Base-by-base conservation (phyloP, 1,140 invertebrate species). In the Chelonus insularis region DNA sequence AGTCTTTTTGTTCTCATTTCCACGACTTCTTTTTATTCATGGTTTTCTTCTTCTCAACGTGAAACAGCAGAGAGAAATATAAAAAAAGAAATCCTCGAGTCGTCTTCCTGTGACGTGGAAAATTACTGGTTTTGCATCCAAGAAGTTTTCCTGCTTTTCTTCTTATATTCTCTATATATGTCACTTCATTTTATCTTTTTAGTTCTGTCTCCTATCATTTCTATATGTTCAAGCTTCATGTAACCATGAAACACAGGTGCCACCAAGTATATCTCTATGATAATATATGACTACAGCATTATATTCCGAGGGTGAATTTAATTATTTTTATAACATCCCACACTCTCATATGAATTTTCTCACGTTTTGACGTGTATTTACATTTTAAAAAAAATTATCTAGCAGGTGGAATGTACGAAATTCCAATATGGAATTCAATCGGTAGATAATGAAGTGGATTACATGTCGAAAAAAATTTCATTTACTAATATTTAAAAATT, bases 121-220 rank as follows among this genome's bases (percentile, higher is more conserved):
- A 58, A 58, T 58, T 58, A 58, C 57, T n/a, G 20, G 18, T 59
- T 59, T 50, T 59, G 36, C 21, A 25, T 57, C 23, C 21, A 43
- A 14, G 36, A 20, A 25, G 21, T n/a, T 57, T 57, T 57, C 25
- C 39, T 25, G 21, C 36, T 39, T 14, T 57, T 21, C n/a, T 57
- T 45, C 20, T 32, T 47, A 25, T 29, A 29, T 43, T 29, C 11
- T 51, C n/a, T 45, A 18, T 39, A 11, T 41, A 20, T 1, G 4
- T 37, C n/a, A n/a, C n/a, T n/a, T n/a, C n/a, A 23, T 54, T 54
- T 37, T 1, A 23, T 54, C 32, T 18, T 9, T 41, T 1, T 41
- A 11, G n/a, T n/a, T n/a, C n/a, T n/a, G n/a, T n/a, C n/a, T n/a
- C n/a, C n/a, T n/a, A n/a, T n/a, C n/a, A n/a, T n/a, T n/a, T n/a